Percentiles rank a stretch among this genome's conserved stretches.
phyloP scores from a whole-genome alignment of 1,140 invertebrate species.

The Condylostylus longicornis region DNA sequence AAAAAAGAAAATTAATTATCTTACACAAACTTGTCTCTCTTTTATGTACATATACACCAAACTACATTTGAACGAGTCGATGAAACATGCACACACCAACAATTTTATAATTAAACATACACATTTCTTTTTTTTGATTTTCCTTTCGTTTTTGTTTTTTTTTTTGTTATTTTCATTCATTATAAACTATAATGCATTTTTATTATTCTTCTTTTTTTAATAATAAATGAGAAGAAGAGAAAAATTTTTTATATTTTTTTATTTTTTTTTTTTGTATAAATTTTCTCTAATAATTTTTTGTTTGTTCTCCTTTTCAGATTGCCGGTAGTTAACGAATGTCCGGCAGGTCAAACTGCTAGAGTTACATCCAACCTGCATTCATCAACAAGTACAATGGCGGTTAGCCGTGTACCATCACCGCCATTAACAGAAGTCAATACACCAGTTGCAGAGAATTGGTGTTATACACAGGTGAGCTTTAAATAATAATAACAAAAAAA shows the following conservation, averaged over 20 bases:
- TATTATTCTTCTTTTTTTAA: neutral
- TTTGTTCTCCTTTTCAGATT: slow-evolving; percentile 41
- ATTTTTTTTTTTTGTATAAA: neutral
- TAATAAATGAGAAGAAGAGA: neutral
- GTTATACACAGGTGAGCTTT: slow-evolving; percentile 85
- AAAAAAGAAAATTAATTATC: no score
- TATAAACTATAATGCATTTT: no score
- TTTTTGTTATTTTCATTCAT: no score
- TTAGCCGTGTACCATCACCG: slow-evolving; percentile 79
- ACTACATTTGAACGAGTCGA: no score
- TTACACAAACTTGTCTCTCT: no score
- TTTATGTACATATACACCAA: no score
- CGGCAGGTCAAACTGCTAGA: slow-evolving; percentile 61
- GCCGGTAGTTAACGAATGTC: slow-evolving; percentile 72
- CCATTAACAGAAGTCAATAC: slow-evolving; percentile 80
- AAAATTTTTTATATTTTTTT: neutral
- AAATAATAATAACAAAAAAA: no score
- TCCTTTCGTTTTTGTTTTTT: neutral
- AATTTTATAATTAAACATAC: no score
- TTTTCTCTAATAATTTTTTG: neutral
- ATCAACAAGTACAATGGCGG: slow-evolving; percentile 67
- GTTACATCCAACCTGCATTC: slow-evolving; percentile 59
- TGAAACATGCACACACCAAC: no score
- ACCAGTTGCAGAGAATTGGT: slow-evolving; percentile 90
- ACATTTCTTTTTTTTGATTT: neutral